These are phyloP conservation scores for Dromococcyx pavoninus DNA, from an alignment of 2,797 vertebrate genomes.

Conservation along the genomic window DNA sequence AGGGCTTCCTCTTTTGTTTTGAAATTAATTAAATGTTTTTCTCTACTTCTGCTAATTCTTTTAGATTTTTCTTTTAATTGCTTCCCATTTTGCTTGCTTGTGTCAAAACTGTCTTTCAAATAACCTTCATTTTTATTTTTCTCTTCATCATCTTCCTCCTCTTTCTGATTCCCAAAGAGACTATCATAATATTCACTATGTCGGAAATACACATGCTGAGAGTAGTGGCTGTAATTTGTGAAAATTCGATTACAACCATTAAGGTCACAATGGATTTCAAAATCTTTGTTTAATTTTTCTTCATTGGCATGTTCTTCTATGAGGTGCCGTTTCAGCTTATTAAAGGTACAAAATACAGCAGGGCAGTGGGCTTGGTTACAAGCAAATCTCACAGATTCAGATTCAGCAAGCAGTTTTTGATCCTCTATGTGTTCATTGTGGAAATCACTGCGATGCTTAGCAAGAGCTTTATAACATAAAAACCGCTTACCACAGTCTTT, in stretches of 20 bases:
- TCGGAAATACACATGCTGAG: slow-evolving; percentile 87
- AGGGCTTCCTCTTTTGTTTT: slow-evolving; percentile 93
- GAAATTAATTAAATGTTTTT: slow-evolving; percentile 79
- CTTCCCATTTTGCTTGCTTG: slow-evolving; percentile 66
- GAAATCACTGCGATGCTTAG: slow-evolving; percentile 80
- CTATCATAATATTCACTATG: slow-evolving; percentile 88
- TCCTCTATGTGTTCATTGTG: slow-evolving; percentile 78
- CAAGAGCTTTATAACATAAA: slow-evolving; percentile 78
- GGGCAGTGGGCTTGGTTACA: slow-evolving; percentile 89
- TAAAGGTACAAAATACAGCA: slow-evolving; percentile 89
- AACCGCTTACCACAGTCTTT: slow-evolving; percentile 86
- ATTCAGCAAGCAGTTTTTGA: slow-evolving; percentile 75
- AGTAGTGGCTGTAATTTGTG: slow-evolving; percentile 84
- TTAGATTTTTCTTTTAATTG: slow-evolving; percentile 66
- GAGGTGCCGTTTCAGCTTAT: slow-evolving; percentile 89
- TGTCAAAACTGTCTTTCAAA: slow-evolving; percentile 34
- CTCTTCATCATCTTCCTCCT: slow-evolving; percentile 82
- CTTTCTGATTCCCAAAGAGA: slow-evolving; percentile 86
- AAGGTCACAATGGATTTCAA: slow-evolving; percentile 86
- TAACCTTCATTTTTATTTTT: slow-evolving; percentile 76
- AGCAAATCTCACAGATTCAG: slow-evolving; percentile 80
- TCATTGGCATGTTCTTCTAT: slow-evolving; percentile 78
- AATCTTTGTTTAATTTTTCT: slow-evolving; percentile 77
- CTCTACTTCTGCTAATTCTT: slow-evolving; percentile 79
- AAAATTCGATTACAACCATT: slow-evolving; percentile 90